Evolutionary conservation across 2,113 vertebrate genomes (phyloP).

Genomic region (Gavia stellata): DNA sequence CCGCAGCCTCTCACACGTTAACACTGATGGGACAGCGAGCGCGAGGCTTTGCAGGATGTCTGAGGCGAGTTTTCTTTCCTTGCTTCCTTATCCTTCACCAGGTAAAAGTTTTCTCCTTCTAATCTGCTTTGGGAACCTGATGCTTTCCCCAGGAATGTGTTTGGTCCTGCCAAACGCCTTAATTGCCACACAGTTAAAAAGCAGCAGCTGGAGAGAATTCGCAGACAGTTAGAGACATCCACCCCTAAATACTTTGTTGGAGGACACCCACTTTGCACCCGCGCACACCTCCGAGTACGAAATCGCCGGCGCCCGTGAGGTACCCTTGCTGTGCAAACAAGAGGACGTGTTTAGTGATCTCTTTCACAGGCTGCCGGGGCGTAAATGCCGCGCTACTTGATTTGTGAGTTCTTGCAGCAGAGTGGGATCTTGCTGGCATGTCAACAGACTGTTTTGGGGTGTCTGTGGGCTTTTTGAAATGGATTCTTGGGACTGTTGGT

Average conservation of each 20-base stretch:
- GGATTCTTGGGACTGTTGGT: neutral
- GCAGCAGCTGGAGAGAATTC: neutral
- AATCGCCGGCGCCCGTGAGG: fast-evolving
- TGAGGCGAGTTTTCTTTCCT: neutral
- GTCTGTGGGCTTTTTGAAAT: neutral
- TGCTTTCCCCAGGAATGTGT: neutral
- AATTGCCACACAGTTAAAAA: neutral
- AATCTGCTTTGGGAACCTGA: neutral
- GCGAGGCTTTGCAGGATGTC: neutral
- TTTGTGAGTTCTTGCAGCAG: neutral
- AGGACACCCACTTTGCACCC: neutral
- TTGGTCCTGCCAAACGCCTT: neutral
- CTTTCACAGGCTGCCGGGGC: neutral
- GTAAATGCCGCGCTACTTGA: fast-evolving
- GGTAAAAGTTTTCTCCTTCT: neutral
- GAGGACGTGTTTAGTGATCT: fast-evolving
- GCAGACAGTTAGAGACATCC: neutral
- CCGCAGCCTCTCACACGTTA: neutral
- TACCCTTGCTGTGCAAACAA: neutral
- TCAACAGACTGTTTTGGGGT: neutral
- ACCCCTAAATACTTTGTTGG: neutral
- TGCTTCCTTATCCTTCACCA: neutral
- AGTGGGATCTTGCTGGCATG: neutral
- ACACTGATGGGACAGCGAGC: fast-evolving
- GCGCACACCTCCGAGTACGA: fast-evolving